Conservation (phyloP, 2,113 vertebrate species). For the Leptosomus discolor region DNA sequence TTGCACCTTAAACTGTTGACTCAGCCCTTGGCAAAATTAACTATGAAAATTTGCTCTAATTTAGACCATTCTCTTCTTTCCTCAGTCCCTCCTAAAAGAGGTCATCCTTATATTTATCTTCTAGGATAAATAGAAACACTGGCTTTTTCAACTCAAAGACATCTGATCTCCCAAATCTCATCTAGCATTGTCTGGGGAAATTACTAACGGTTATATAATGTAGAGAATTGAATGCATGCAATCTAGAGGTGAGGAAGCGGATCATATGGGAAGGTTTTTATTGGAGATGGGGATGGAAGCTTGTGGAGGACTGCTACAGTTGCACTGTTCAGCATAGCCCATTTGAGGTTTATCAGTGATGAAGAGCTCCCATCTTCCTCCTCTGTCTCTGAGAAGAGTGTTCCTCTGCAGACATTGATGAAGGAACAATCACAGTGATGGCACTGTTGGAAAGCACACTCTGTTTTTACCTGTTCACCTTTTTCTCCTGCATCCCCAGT, state of each 20-base stretch:
- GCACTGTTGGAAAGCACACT: not conserved
- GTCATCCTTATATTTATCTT: not conserved
- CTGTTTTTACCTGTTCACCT: slow-evolving; percentile 83
- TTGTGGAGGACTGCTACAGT: not conserved
- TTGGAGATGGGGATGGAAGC: not conserved
- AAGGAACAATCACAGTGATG: not conserved
- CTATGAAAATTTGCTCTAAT: not conserved
- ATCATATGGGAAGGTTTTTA: not conserved
- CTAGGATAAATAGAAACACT: not conserved
- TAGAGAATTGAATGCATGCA: not conserved
- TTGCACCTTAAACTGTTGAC: not conserved
- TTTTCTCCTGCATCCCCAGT: slow-evolving; percentile 83
- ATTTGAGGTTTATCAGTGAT: not conserved
- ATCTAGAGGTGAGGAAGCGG: not conserved
- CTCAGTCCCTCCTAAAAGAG: not conserved
- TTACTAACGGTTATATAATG: not conserved
- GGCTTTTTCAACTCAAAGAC: not conserved
- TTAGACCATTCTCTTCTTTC: not conserved
- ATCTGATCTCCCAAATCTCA: not conserved
- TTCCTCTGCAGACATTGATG: not conserved
- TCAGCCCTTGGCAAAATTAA: not conserved
- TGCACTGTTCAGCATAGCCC: not conserved
- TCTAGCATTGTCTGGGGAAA: not conserved
- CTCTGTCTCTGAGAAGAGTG: not conserved
- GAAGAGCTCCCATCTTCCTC: not conserved